Conservation (phyloP, 2,113 vertebrate species). For the Atlantisia rogersi region DNA sequence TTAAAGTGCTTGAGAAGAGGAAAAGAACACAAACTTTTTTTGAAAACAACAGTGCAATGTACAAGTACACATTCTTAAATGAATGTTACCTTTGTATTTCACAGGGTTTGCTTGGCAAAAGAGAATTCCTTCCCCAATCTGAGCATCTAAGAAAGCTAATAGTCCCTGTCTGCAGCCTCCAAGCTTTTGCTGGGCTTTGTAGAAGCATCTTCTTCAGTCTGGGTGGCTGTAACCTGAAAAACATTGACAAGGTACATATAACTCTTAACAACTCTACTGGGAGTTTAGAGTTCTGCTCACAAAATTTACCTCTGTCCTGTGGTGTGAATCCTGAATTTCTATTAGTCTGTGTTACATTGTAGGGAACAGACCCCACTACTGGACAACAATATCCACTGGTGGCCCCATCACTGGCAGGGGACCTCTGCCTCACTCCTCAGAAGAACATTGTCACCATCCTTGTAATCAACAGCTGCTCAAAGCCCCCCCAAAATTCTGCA, state of each 20-base stretch:
- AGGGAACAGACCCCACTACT: background rate
- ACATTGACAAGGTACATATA: constrained; percentile 83
- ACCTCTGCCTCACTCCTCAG: background rate
- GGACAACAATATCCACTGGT: background rate
- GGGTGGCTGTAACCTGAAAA: constrained; percentile 82
- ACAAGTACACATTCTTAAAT: background rate
- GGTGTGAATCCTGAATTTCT: background rate
- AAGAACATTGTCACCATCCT: background rate
- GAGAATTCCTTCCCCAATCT: constrained; percentile 80
- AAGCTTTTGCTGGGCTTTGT: constrained; percentile 73
- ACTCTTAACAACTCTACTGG: background rate
- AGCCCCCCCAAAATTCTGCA: background rate
- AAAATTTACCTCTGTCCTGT: background rate
- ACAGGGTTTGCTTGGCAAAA: constrained; percentile 79
- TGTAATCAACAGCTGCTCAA: background rate
- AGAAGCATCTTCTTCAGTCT: constrained; percentile 84
- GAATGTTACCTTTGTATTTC: background rate
- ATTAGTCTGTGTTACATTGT: background rate
- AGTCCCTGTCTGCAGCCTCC: constrained; percentile 76
- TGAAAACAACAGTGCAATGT: background rate
- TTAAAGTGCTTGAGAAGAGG: background rate
- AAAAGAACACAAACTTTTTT: background rate
- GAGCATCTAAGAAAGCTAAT: constrained; percentile 75
- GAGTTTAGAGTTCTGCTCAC: background rate
- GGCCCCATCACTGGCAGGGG: background rate